phyloP scores from a whole-genome alignment of 2,888 invertebrate species.

The Yponomeuta sedellus region DNA sequence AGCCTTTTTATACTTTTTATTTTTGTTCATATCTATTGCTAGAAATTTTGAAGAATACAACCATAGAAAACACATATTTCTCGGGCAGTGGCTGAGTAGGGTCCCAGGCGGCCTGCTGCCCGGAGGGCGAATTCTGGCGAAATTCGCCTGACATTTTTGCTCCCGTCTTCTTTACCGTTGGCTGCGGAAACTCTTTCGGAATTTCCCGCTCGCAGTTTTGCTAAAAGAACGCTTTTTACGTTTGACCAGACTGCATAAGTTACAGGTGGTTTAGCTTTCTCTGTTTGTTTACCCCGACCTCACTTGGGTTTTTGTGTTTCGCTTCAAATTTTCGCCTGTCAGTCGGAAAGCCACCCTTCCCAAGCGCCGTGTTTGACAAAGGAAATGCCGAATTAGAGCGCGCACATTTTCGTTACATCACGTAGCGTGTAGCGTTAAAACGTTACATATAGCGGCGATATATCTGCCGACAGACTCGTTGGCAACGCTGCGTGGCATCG shows the following conservation, averaged over 20 bases:
- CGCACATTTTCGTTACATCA: not conserved
- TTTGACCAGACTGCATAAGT: constrained; percentile 11
- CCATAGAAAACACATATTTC: not conserved
- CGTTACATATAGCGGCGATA: constrained; percentile 1
- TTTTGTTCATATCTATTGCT: no score
- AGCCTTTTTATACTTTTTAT: no score
- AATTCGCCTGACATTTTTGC: constrained; percentile 15
- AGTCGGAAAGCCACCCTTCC: no score
- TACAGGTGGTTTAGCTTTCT: constrained; percentile 11
- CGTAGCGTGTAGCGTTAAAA: not conserved
- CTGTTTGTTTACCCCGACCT: not conserved
- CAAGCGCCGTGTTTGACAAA: not conserved
- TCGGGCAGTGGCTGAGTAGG: not conserved
- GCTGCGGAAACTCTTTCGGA: constrained; percentile 8
- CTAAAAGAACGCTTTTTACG: constrained; percentile 13
- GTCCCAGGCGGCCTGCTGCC: not conserved
- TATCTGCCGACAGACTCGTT: not conserved
- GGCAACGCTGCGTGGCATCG: constrained; percentile 6
- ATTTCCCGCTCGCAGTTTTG: constrained; percentile 5
- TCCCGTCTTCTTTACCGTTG: constrained; percentile 5
- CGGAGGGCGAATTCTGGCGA: constrained; percentile 14
- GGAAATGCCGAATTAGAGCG: not conserved
- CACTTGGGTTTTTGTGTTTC: not conserved
- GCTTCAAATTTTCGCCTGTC: not conserved
- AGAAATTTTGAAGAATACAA: no score